Percentiles rank a stretch among this genome's conserved stretches.
phyloP scores from a whole-genome alignment of 2,113 vertebrate genomes.

The Pteronura brasiliensis region DNA sequence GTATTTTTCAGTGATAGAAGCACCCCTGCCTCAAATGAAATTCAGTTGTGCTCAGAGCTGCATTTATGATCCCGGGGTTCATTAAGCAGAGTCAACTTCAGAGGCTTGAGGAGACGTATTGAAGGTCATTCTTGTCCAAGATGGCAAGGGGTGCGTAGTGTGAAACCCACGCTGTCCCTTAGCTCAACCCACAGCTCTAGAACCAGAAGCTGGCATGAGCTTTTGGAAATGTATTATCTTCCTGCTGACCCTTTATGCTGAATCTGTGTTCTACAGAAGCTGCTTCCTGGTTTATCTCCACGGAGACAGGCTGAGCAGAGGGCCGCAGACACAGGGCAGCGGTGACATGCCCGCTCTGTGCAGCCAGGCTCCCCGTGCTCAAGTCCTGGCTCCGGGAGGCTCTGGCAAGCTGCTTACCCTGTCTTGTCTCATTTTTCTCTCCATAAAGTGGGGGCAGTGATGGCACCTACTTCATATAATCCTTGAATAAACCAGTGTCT shows the following conservation, averaged over 20 bases:
- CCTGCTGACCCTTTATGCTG: background rate
- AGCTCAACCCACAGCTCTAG: background rate
- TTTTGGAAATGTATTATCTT: background rate
- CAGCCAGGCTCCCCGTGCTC: background rate
- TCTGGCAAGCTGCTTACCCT: background rate
- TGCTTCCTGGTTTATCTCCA: background rate
- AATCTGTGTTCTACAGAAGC: background rate
- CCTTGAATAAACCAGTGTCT: background rate
- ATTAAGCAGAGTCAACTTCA: too few relatives aligned
- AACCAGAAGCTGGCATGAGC: rapidly evolving
- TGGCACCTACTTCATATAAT: too few relatives aligned
- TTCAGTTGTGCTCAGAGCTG: background rate
- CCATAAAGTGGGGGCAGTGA: background rate
- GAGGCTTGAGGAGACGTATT: background rate
- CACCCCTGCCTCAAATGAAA: background rate
- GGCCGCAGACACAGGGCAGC: rapidly evolving
- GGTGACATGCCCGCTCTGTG: rapidly evolving
- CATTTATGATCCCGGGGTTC: background rate
- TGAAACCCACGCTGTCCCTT: rapidly evolving
- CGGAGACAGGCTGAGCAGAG: background rate
- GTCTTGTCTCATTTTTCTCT: background rate
- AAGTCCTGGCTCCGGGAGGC: background rate
- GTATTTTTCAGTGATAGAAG: background rate
- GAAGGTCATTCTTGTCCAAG: background rate
- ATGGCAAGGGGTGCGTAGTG: rapidly evolving